A percentile compares a stretch with the other conserved stretches of the same genome.
These are phyloP conservation scores for Arbacia lixula DNA, from an alignment of 53 echinoderm and acorn worm genomes.

Conservation along the genomic window DNA sequence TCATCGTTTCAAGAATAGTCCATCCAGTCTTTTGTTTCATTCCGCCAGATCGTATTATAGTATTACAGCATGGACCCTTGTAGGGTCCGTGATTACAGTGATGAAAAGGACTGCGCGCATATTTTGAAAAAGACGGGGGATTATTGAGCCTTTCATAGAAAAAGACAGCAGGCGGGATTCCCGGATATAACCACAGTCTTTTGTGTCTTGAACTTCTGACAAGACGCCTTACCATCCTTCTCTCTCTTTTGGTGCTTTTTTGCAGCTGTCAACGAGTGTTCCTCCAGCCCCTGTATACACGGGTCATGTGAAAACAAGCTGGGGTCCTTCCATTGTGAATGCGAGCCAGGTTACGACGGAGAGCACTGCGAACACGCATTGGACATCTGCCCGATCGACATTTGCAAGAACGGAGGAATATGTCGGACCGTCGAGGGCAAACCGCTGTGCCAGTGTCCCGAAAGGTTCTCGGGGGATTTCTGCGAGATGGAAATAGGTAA, in stretches of 20 bases:
- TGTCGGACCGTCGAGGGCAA: slow-evolving; percentile 6
- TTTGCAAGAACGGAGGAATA: slow-evolving; percentile 42
- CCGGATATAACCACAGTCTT: too few relatives aligned
- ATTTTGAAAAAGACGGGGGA: too few relatives aligned
- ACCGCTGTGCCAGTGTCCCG: slow-evolving; percentile 8
- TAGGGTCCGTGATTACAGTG: too few relatives aligned
- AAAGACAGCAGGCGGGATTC: too few relatives aligned
- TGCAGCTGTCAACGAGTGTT: slow-evolving; percentile 41
- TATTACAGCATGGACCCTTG: too few relatives aligned
- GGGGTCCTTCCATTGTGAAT: slow-evolving; percentile 44
- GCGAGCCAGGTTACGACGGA: slow-evolving; percentile 33
- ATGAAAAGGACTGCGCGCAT: too few relatives aligned
- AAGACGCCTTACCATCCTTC: too few relatives aligned
- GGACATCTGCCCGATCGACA: slow-evolving; percentile 33
- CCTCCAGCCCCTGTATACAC: slow-evolving; percentile 19
- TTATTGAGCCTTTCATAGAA: too few relatives aligned
- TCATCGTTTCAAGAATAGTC: too few relatives aligned
- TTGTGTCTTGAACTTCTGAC: too few relatives aligned
- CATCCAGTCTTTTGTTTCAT: too few relatives aligned
- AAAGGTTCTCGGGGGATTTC: slow-evolving; percentile 43
- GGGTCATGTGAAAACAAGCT: slow-evolving; percentile 47
- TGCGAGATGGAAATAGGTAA: slow-evolving; percentile 45
- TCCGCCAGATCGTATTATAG: too few relatives aligned
- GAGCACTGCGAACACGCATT: slow-evolving; percentile 7
- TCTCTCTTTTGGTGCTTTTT: neutral